These are phyloP conservation scores for Pteromalus puparum DNA, from an alignment of 1,140 invertebrate genomes.

Conservation along the genomic window DNA sequence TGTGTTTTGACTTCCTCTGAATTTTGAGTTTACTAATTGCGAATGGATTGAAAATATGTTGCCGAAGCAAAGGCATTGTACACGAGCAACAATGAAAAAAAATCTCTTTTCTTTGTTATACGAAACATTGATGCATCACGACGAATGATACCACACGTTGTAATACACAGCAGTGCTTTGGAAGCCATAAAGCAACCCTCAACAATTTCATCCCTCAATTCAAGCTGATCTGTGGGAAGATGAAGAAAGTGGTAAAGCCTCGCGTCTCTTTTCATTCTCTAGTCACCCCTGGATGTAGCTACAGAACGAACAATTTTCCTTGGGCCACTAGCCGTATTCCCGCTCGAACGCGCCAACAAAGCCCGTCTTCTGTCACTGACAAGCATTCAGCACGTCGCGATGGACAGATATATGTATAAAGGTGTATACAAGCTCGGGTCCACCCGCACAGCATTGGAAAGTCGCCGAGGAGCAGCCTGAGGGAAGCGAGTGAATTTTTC, in stretches of 20 bases:
- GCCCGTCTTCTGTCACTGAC: constrained; percentile 72
- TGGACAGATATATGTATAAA: constrained; percentile 19
- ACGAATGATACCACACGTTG: constrained; percentile 21
- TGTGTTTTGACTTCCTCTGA: background rate
- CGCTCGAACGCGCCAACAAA: constrained; percentile 63
- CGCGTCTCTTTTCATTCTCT: constrained; percentile 12
- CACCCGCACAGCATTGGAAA: background rate
- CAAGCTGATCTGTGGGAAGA: background rate
- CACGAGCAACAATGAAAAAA: too few species aligned
- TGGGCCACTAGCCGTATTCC: constrained; percentile 66
- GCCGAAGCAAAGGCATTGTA: too few species aligned
- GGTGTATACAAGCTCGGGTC: background rate
- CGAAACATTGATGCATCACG: background rate
- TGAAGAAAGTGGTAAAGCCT: background rate
- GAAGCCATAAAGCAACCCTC: background rate
- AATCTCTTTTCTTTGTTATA: too few species aligned
- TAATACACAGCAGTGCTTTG: background rate
- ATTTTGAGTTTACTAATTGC: background rate
- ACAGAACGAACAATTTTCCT: constrained; percentile 73
- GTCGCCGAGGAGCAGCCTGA: constrained; percentile 1
- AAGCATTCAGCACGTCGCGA: constrained; percentile 69
- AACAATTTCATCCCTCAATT: background rate
- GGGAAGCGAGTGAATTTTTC: constrained; percentile 24
- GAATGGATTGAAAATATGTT: too few species aligned
- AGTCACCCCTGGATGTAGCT: background rate